Conservation (phyloP, 1,140 invertebrate species). For the Sminthurinus signatus region DNA sequence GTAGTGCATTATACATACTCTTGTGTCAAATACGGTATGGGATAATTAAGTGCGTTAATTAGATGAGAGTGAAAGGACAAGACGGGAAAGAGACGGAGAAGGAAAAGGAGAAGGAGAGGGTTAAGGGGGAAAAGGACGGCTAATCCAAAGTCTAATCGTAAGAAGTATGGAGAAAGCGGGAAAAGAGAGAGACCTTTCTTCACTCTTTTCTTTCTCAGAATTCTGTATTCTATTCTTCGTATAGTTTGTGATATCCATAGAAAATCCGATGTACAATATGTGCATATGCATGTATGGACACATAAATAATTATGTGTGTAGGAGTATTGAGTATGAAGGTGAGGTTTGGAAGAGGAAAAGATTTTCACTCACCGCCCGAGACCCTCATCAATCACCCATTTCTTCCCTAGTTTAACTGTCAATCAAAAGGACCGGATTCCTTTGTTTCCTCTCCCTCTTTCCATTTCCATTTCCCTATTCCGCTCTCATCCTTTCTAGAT, state of each 20-base stretch:
- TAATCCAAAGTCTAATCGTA: neutral
- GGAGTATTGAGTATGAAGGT: too few relatives aligned
- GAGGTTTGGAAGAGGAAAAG: conserved; percentile 7
- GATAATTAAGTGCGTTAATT: conserved; percentile 42
- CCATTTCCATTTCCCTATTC: neutral
- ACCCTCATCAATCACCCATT: conserved; percentile 39
- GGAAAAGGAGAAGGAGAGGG: conserved; percentile 22
- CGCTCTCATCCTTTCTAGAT: neutral
- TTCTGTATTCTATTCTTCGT: too few relatives aligned
- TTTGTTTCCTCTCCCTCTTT: conserved; percentile 19
- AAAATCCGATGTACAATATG: too few relatives aligned
- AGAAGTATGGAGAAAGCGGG: neutral
- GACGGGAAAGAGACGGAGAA: neutral
- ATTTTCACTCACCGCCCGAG: conserved; percentile 22
- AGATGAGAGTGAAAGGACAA: conserved; percentile 31
- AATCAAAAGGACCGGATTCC: conserved; percentile 30
- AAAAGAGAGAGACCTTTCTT: too few relatives aligned
- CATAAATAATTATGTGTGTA: too few relatives aligned
- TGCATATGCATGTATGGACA: too few relatives aligned
- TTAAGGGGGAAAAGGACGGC: conserved; percentile 12
- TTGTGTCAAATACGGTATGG: too few relatives aligned
- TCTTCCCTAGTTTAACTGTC: conserved; percentile 35
- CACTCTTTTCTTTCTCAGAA: too few relatives aligned
- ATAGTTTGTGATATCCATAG: too few relatives aligned
- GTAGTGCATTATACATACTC: too few relatives aligned